These are phyloP conservation scores for Vulpes vulpes DNA, from an alignment of 2,113 vertebrate genomes.

Conservation along the genomic window DNA sequence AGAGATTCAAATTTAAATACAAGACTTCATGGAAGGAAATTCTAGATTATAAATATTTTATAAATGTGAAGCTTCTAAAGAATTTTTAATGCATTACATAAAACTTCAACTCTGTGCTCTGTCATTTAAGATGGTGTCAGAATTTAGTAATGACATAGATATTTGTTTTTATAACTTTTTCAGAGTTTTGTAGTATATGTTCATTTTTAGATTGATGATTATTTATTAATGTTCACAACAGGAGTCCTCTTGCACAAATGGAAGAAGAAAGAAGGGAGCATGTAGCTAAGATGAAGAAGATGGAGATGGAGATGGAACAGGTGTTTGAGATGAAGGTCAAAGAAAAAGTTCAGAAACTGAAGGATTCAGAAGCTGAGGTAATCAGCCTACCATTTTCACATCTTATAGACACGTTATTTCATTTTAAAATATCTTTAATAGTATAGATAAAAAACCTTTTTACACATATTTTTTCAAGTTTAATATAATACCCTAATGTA, in stretches of 20 bases:
- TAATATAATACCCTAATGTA: background rate
- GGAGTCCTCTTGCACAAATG: slow-evolving; percentile 99
- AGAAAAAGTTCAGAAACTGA: slow-evolving; percentile 99
- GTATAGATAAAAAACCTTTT: background rate
- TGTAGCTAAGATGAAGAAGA: slow-evolving; percentile 99
- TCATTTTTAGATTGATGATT: slow-evolving; percentile 41
- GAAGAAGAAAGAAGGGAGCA: slow-evolving; percentile 98
- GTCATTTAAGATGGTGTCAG: slow-evolving; percentile 16
- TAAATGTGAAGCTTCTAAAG: background rate
- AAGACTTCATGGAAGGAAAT: background rate
- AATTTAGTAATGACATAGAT: background rate
- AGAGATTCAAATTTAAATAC: background rate
- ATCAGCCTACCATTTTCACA: background rate
- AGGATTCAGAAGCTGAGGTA: slow-evolving; percentile 99
- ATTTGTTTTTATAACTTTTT: background rate
- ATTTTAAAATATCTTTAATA: background rate
- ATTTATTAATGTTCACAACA: slow-evolving; percentile 82
- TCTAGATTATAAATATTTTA: background rate
- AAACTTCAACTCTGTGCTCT: slow-evolving; percentile 33
- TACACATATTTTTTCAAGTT: background rate
- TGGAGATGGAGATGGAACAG: slow-evolving; percentile 99
- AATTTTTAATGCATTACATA: background rate
- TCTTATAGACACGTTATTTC: background rate
- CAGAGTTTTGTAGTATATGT: background rate
- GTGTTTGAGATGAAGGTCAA: slow-evolving; percentile 99